Evolutionary conservation across 2,797 vertebrate genomes (phyloP).

Genomic region (Scolopax rusticola): DNA sequence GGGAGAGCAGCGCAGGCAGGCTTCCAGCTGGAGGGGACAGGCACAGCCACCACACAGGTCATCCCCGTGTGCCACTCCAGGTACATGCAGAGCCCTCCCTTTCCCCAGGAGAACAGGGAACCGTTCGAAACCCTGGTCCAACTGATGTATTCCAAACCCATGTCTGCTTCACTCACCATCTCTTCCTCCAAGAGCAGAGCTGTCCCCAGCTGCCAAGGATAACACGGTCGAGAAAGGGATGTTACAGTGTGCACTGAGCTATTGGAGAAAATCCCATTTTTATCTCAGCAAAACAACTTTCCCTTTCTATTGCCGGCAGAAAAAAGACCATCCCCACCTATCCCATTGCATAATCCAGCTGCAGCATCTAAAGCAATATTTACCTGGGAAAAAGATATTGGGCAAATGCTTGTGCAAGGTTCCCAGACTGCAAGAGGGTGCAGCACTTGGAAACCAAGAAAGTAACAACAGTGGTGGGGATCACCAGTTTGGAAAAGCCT

Average conservation of each 20-base stretch:
- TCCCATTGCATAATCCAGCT: neutral
- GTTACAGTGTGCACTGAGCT: neutral
- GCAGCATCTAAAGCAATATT: neutral
- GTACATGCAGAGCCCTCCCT: accelerated
- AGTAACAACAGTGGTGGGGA: neutral
- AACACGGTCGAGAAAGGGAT: neutral
- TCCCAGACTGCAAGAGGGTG: neutral
- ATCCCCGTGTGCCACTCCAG: accelerated
- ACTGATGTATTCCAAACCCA: neutral
- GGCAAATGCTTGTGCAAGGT: neutral
- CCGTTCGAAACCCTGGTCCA: neutral
- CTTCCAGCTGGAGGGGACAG: neutral
- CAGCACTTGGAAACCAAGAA: neutral
- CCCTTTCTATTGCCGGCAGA: neutral
- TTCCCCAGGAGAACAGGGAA: neutral
- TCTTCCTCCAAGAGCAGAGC: neutral
- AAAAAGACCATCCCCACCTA: neutral
- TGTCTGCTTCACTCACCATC: neutral
- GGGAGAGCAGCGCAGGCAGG: accelerated
- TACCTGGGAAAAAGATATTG: neutral
- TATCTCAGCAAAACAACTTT: neutral
- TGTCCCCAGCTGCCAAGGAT: neutral
- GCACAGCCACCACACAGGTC: neutral
- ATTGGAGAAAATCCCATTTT: neutral
- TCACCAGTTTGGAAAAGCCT: neutral